Conservation (phyloP, 2,888 invertebrate genomes). For the Tachina fera region DNA sequence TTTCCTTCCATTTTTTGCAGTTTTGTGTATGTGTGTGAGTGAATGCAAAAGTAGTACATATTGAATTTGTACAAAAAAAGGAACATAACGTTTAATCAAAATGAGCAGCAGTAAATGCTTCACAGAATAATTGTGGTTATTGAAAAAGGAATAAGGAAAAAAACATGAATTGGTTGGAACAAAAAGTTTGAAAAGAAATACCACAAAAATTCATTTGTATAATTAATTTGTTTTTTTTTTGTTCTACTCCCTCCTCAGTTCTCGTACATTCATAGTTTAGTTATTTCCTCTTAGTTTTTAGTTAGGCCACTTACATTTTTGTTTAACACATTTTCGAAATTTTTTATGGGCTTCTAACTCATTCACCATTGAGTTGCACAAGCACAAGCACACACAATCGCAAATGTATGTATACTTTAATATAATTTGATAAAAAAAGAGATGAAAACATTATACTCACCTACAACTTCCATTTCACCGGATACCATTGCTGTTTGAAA, state of each 20-base stretch:
- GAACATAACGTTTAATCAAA: conserved; percentile 65
- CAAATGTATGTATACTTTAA: background rate
- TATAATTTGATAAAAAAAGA: conserved; percentile 16
- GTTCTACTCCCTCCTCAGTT: background rate
- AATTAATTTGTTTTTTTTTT: conserved; percentile 79
- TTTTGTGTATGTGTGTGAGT: background rate
- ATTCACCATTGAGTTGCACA: background rate
- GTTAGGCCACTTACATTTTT: conserved; percentile 54
- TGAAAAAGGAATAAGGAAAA: conserved; percentile 46
- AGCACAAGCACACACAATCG: conserved; percentile 12
- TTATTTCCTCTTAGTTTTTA: conserved; percentile 38
- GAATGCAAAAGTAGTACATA: background rate
- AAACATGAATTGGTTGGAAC: conserved; percentile 61
- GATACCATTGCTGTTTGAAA: conserved; percentile 83
- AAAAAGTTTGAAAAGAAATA: conserved; percentile 70
- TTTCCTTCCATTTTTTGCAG: background rate
- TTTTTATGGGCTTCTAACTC: conserved; percentile 47
- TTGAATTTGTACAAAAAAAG: conserved; percentile 21
- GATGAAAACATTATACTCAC: conserved; percentile 76
- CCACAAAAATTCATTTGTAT: conserved; percentile 77
- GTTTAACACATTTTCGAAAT: conserved; percentile 53
- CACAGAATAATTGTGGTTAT: conserved; percentile 61
- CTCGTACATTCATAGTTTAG: conserved; percentile 19
- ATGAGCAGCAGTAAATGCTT: conserved; percentile 60
- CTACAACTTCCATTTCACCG: conserved; percentile 83